Evolutionary conservation across 2,888 invertebrate species (phyloP), one percentile per base, ranked within the genome.

Genomic region (Drosophila parthenogenetica): DNA sequence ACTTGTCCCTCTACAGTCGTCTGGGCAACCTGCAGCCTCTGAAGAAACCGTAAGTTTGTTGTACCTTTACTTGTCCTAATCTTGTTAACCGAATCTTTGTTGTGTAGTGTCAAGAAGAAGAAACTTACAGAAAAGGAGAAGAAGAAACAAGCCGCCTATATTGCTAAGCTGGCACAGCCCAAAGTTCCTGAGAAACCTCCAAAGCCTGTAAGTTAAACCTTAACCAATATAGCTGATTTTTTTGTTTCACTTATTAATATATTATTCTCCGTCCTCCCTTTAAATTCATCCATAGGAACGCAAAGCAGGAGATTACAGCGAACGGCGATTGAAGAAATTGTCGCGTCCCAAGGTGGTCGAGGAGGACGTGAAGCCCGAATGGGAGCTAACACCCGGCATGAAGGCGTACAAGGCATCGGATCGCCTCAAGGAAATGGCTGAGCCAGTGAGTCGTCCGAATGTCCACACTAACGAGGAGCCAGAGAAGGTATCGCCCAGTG

Each of bases 1-100:
- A 91, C 40, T 57, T 91, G 19, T 91, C 92, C 0, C 42, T 92
- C 32, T 92, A 92, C 65, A 90, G 91, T 64, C 90, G 92, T 0
- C 67, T 92, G 40, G 73, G 62, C 10, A 91, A 92, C 60, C 29
- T 74, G 4, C 84, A 87, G 57, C 90, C 90, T 2, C 73, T 91
- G 3, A 40, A 65, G 14, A 68, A 81, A 55, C 80, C 63, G 91
- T 92, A 58, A 76, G 86, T 69, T 22, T 3, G 7, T 2, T 7
- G 5, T 17, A 3, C 0, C 5, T n/a, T 10, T 8, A 13, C 13
- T 35, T 16, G n/a, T 1, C 5, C 5, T 19, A 2, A 14, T 3
- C 5, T 13, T 5, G 2, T 40, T 22, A 22, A 14, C n/a, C 7
- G 35, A 29, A 2, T 8, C 25, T 25, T 29, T 29, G 29, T 2